These are phyloP conservation scores for Vombatus ursinus DNA, from an alignment of 2,113 vertebrate species.

Conservation along the genomic window DNA sequence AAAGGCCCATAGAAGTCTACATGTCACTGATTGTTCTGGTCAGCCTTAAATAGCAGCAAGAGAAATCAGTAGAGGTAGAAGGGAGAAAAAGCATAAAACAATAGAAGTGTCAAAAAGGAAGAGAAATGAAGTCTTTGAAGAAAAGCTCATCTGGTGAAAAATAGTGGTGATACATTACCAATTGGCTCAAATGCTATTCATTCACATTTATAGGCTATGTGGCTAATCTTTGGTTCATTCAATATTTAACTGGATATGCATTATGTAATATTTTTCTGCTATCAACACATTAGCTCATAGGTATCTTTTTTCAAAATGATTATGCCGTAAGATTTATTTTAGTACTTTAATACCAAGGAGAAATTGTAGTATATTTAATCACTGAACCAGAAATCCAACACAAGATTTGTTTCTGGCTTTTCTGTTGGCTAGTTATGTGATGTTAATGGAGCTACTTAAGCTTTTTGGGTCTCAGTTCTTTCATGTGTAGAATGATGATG, in stretches of 20 bases:
- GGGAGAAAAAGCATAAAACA: background rate
- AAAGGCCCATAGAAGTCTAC: background rate
- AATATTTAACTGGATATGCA: background rate
- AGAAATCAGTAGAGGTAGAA: background rate
- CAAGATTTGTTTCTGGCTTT: background rate
- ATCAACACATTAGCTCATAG: background rate
- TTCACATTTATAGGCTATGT: background rate
- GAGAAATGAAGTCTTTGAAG: background rate
- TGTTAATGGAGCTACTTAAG: background rate
- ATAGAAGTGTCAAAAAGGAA: background rate
- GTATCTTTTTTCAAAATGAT: background rate
- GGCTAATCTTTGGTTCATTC: background rate
- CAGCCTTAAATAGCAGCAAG: background rate
- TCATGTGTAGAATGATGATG: background rate
- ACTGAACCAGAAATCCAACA: background rate
- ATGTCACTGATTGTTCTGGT: background rate
- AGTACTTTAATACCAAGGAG: background rate
- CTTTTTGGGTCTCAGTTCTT: background rate
- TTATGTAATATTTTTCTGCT: background rate
- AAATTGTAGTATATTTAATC: background rate
- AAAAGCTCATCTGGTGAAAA: background rate
- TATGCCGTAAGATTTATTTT: background rate
- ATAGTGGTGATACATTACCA: background rate
- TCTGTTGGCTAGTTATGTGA: background rate
- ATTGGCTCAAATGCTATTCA: background rate